Base-by-base conservation (phyloP, 2,797 vertebrate genomes). In the Danionella dracula region DNA sequence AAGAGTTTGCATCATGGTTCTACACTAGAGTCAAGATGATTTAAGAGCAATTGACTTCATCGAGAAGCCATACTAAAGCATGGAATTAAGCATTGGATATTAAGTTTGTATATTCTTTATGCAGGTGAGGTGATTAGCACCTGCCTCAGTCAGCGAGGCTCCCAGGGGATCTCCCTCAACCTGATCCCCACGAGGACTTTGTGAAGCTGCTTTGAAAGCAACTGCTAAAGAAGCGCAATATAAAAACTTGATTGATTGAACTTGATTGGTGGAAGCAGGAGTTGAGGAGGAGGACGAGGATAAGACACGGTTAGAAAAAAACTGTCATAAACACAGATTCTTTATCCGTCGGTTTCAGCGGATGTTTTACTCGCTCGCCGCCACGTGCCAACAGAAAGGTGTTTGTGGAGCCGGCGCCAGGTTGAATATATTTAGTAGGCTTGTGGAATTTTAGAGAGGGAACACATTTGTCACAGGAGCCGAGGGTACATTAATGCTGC, bases 1-100 rank as follows among this genome's bases (percentile, higher is more conserved):
- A 57, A 75, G 72, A 35, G 13, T 32, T 74, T 75, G 60, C 38
- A 17, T 65, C 41, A 59, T 46, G 41, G 17, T 51, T 41, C 34
- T 55, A 40, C 51, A 50, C 44, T 35, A 46, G 67, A 54, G 40
- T 17, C 10, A 37, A 29, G 34, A 19, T 56, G 50, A 51, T 58
- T 66, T 20, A 44, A 4, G 34, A 13, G 23, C 15, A 54, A 49
- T 31, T n/a, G 7, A 34, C 6, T 17, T 34, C 17, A 10, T 69
- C 66, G 54, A 57, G 2, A 38, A 15, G 21, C 63, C 21, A 32
- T 62, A 35, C 34, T 17, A 46, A 51, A 35, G 10, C 2, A 8
- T 42, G 10, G 27, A n/a, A 4, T n/a, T n/a, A n/a, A n/a, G n/a
- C n/a, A n/a, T n/a, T n/a, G n/a, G n/a, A n/a, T n/a, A n/a, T n/a